Conservation (phyloP, 2,888 invertebrate genomes). For the Dysmachus trigonus region DNA sequence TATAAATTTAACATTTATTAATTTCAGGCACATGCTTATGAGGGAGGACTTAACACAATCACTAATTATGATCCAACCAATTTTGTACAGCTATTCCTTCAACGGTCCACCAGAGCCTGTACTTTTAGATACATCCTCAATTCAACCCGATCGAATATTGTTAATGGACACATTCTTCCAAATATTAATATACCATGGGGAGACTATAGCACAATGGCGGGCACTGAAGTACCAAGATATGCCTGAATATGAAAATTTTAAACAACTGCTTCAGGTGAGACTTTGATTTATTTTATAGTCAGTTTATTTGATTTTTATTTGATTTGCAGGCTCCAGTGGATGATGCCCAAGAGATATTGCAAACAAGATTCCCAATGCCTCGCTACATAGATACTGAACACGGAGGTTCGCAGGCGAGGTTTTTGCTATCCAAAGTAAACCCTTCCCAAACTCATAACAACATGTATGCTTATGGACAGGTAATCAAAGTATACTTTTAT, state of each 20-base stretch:
- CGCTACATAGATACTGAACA: slow-evolving; percentile 99
- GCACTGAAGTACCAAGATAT: slow-evolving; percentile 94
- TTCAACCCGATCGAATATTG: slow-evolving; percentile 95
- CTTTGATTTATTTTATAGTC: background rate
- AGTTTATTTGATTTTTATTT: background rate
- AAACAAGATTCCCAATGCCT: slow-evolving; percentile 97
- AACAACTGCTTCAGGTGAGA: slow-evolving; percentile 76
- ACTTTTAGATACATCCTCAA: slow-evolving; percentile 94
- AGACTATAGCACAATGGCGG: slow-evolving; percentile 98
- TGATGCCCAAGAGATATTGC: slow-evolving; percentile 96
- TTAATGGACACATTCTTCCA: slow-evolving; percentile 99
- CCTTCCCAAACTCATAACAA: slow-evolving; percentile 99
- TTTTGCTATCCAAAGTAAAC: slow-evolving; percentile 98
- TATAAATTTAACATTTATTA: slow-evolving; percentile 42
- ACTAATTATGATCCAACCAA: slow-evolving; percentile 99
- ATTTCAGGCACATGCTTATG: slow-evolving; percentile 90
- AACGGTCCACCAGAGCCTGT: slow-evolving; percentile 98
- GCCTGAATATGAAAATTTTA: slow-evolving; percentile 97
- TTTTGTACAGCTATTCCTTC: slow-evolving; percentile 98
- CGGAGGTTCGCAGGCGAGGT: slow-evolving; percentile 99
- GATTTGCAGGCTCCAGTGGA: slow-evolving; percentile 86
- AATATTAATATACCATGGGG: slow-evolving; percentile 98
- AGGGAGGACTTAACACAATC: slow-evolving; percentile 97
- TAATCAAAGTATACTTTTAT: slow-evolving; percentile 53
- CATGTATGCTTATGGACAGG: slow-evolving; percentile 93